A percentile compares a stretch with the other conserved stretches of the same genome.
Evolutionary conservation across 1,140 invertebrate genomes (phyloP).

Genomic region (Drosophila miranda): DNA sequence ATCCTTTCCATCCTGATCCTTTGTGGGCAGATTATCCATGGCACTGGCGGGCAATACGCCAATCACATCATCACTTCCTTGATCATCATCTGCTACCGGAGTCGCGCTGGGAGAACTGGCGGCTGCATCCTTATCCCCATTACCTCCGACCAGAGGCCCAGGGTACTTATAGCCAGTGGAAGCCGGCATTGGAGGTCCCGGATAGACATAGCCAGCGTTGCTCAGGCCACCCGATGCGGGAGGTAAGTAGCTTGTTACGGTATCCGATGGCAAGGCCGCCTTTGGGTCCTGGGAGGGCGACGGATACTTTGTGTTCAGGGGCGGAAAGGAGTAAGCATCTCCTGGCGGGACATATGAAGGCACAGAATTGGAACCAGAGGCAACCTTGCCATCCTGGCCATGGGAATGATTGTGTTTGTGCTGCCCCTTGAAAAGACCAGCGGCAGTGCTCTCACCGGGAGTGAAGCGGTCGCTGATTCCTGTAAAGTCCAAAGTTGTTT

Average conservation of each 20-base stretch:
- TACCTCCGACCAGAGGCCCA: conserved; percentile 48
- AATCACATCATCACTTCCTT: conserved; percentile 63
- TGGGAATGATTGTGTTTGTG: conserved; percentile 48
- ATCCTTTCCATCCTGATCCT: conserved; percentile 45
- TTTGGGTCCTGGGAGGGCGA: conserved; percentile 65
- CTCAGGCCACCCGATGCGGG: conserved; percentile 68
- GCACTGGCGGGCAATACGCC: conserved; percentile 76
- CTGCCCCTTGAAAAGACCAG: conserved; percentile 55
- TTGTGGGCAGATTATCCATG: conserved; percentile 50
- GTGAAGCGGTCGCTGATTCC: conserved; percentile 69
- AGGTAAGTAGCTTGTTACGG: conserved; percentile 69
- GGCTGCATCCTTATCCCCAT: conserved; percentile 52
- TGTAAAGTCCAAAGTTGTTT: not conserved
- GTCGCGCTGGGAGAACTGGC: conserved; percentile 45
- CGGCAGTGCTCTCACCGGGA: conserved; percentile 69
- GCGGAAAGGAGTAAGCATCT: conserved; percentile 76
- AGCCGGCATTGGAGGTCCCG: conserved; percentile 35
- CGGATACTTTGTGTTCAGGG: conserved; percentile 66
- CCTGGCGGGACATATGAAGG: conserved; percentile 59
- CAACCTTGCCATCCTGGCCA: conserved; percentile 43
- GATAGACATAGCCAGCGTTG: conserved; percentile 53
- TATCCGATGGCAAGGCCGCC: conserved; percentile 50
- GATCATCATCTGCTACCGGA: conserved; percentile 48
- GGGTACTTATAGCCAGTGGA: conserved; percentile 56
- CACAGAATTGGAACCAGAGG: conserved; percentile 56